A percentile compares a stretch with the other conserved stretches of the same genome.
phyloP scores from a whole-genome alignment of 30 jellyfish, hydroid and myxozoan species.

The Aurelia aurita complex sp. Pacific region DNA sequence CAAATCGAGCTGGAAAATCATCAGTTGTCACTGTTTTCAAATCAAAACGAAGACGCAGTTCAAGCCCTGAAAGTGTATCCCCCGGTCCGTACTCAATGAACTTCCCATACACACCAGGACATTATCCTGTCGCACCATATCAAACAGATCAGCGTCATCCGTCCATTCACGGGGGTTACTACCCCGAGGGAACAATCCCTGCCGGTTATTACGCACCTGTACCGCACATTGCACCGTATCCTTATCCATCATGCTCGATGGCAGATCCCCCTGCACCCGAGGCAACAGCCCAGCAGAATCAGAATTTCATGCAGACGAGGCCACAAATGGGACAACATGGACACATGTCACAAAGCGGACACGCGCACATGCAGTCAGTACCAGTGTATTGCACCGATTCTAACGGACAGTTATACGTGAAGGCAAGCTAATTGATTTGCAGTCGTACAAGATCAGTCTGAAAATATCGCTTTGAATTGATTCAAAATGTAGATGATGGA shows the following conservation, averaged over 20 bases:
- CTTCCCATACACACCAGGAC: conserved; percentile 97
- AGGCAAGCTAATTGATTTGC: conserved; percentile 37
- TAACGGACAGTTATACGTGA: conserved; percentile 62
- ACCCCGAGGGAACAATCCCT: conserved; percentile 82
- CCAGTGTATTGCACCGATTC: conserved; percentile 76
- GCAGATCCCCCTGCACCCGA: conserved; percentile 48
- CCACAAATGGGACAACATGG: conserved; percentile 67
- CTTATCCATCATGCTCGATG: conserved; percentile 58
- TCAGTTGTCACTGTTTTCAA: conserved; percentile 99
- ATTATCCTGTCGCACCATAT: conserved; percentile 76
- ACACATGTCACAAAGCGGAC: conserved; percentile 63
- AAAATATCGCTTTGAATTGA: not conserved
- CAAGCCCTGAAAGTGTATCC: conserved; percentile 95
- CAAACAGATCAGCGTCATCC: conserved; percentile 90
- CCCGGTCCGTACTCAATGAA: conserved; percentile 92
- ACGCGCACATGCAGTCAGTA: conserved; percentile 76
- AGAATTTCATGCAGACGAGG: conserved; percentile 61
- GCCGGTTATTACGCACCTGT: conserved; percentile 85
- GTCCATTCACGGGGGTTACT: conserved; percentile 88
- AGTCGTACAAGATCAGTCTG: not conserved
- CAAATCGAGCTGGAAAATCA: conserved; percentile 98
- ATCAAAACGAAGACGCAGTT: conserved; percentile 89
- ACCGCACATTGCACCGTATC: conserved; percentile 73
- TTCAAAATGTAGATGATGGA: not conserved
- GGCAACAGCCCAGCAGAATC: conserved; percentile 58